phyloP scores from a whole-genome alignment of 2,797 vertebrate genomes.

The Oryzias dopingdopingensis region DNA sequence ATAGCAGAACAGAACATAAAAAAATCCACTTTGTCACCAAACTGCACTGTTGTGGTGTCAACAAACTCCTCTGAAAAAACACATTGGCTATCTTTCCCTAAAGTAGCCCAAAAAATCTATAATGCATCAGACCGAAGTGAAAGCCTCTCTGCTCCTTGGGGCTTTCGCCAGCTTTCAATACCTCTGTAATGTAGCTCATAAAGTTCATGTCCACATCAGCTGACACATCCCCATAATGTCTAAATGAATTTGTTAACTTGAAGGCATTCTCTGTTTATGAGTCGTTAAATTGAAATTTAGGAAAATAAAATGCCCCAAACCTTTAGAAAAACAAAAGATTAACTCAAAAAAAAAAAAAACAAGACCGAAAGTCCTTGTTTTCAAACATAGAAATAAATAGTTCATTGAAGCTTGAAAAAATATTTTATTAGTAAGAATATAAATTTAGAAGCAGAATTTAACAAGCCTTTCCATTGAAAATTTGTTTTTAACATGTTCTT shows the following conservation, averaged over 20 bases:
- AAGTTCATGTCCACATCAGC: constrained; percentile 25
- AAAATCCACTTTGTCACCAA: neutral
- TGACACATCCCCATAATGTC: constrained; percentile 21
- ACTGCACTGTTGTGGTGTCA: constrained; percentile 10
- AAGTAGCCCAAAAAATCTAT: constrained; percentile 33
- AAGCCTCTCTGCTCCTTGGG: constrained; percentile 31
- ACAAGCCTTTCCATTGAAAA: too few relatives aligned
- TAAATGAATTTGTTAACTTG: constrained; percentile 5
- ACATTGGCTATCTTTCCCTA: constrained; percentile 1
- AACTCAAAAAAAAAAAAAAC: too few relatives aligned
- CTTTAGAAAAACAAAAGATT: too few relatives aligned
- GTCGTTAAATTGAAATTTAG: too few relatives aligned
- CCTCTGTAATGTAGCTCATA: constrained; percentile 37
- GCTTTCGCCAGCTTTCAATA: constrained; percentile 28
- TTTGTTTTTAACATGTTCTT: too few relatives aligned
- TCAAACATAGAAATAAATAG: too few relatives aligned
- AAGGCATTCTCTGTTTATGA: neutral
- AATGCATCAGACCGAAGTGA: constrained; percentile 18
- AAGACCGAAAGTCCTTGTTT: too few relatives aligned
- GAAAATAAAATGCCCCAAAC: too few relatives aligned
- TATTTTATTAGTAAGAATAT: too few relatives aligned
- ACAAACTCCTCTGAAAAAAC: constrained; percentile 3
- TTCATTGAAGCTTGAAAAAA: too few relatives aligned
- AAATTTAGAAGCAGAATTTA: too few relatives aligned
- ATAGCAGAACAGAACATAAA: neutral